These are phyloP conservation scores for Malurus melanocephalus DNA, from an alignment of 2,113 vertebrate genomes.

Conservation along the genomic window DNA sequence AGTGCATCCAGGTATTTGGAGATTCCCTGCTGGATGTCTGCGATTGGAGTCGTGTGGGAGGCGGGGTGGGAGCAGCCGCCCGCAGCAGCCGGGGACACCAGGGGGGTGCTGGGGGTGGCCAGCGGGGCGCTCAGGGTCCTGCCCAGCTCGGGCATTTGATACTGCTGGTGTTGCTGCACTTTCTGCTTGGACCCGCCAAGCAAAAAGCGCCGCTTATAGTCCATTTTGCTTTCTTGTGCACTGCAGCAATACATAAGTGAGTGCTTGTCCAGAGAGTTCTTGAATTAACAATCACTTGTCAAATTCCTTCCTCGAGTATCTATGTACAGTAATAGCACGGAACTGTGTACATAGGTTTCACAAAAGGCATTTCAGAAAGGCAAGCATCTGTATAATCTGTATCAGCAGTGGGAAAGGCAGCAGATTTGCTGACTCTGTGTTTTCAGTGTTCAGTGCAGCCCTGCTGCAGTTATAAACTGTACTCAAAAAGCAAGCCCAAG, in stretches of 20 bases:
- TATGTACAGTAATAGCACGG: slow-evolving; percentile 79
- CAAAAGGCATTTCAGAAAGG: slow-evolving; percentile 87
- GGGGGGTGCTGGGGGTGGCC: slow-evolving; percentile 74
- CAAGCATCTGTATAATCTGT: slow-evolving; percentile 67
- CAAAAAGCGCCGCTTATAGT: slow-evolving; percentile 99
- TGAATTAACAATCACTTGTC: slow-evolving; percentile 51
- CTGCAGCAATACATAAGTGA: slow-evolving; percentile 98
- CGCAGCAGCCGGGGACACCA: slow-evolving; percentile 78
- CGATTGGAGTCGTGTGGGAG: slow-evolving; percentile 85
- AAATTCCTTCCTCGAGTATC: slow-evolving; percentile 57
- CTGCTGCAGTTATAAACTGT: slow-evolving; percentile 75
- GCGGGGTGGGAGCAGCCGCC: slow-evolving; percentile 75
- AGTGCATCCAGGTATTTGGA: slow-evolving; percentile 97
- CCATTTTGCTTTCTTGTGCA: slow-evolving; percentile 98
- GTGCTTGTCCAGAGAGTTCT: slow-evolving; percentile 59
- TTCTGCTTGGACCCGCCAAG: slow-evolving; percentile 99
- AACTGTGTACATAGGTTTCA: slow-evolving; percentile 77
- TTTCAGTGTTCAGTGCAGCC: slow-evolving; percentile 75
- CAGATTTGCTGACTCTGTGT: slow-evolving; percentile 60
- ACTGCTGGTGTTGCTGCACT: slow-evolving; percentile 97
- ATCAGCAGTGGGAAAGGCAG: slow-evolving; percentile 66
- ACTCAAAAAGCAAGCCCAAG: slow-evolving; percentile 47
- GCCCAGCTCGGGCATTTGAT: slow-evolving; percentile 93
- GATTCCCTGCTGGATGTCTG: slow-evolving; percentile 98
- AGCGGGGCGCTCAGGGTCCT: slow-evolving; percentile 89